Evolutionary conservation across 1,140 invertebrate genomes (phyloP).

Genomic region (Drosophila biarmipes): DNA sequence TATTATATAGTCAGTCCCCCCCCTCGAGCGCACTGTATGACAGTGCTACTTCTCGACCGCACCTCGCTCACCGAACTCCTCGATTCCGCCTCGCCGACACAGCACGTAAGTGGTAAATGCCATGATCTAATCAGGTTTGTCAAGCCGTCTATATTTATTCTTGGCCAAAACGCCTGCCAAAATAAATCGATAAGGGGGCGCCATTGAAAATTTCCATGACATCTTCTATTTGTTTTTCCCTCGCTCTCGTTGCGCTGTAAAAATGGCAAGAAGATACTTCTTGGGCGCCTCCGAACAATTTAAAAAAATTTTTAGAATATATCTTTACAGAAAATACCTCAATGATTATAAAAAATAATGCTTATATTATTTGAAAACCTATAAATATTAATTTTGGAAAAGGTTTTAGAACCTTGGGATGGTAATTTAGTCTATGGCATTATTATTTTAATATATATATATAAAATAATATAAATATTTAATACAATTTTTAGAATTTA

Average conservation of each 20-base stretch:
- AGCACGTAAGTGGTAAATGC: slow-evolving; percentile 35
- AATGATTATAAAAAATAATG: too few relatives aligned
- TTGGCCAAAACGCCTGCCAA: slow-evolving; percentile 1
- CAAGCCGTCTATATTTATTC: slow-evolving; percentile 8
- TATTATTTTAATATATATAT: too few relatives aligned
- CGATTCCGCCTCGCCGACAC: slow-evolving; percentile 9
- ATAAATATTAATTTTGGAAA: too few relatives aligned
- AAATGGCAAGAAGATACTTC: not conserved
- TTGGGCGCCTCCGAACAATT: too few relatives aligned
- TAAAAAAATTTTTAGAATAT: too few relatives aligned
- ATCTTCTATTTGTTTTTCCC: slow-evolving; percentile 24
- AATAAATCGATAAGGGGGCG: slow-evolving; percentile 35
- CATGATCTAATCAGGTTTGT: slow-evolving; percentile 41
- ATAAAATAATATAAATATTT: too few relatives aligned
- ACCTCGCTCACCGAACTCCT: slow-evolving; percentile 6
- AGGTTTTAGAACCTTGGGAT: too few relatives aligned
- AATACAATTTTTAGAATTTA: too few relatives aligned
- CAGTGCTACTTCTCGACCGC: slow-evolving; percentile 29
- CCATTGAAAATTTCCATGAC: slow-evolving; percentile 49
- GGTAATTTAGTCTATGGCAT: too few relatives aligned
- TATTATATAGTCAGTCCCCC: slow-evolving; percentile 35
- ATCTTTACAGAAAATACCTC: too few relatives aligned
- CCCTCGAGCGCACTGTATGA: slow-evolving; percentile 28
- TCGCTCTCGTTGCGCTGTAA: not conserved
- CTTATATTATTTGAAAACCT: too few relatives aligned